Evolutionary conservation across 2,888 invertebrate genomes (phyloP).

Genomic region (Rapana venosa): DNA sequence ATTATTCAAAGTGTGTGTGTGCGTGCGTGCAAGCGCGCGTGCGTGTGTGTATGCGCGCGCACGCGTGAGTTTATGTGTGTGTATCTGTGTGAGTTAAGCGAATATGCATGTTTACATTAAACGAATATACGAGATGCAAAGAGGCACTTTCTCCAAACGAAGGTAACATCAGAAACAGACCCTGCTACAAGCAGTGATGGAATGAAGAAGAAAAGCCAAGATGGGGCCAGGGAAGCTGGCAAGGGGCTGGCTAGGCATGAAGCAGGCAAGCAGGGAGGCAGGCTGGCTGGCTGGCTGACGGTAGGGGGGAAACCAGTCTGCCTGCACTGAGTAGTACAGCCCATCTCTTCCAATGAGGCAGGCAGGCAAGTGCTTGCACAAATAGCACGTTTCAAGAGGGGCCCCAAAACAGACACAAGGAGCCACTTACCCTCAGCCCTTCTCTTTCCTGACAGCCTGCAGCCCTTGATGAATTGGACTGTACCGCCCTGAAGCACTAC

Average conservation of each 20-base stretch:
- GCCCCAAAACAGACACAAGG: neutral
- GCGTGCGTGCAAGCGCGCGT: too few species aligned
- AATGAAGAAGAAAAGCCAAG: too few species aligned
- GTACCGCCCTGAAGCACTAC: conserved; percentile 28
- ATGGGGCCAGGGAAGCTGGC: neutral
- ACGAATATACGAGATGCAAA: too few species aligned
- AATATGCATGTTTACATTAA: too few species aligned
- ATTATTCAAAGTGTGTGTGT: too few species aligned
- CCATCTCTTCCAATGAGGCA: conserved; percentile 7
- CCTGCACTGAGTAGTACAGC: neutral
- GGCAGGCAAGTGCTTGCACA: neutral
- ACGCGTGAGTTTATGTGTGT: too few species aligned
- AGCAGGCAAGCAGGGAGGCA: neutral
- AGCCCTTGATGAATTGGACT: conserved; percentile 34
- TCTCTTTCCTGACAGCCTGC: conserved; percentile 6
- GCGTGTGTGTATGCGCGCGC: too few species aligned
- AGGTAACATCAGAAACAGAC: neutral
- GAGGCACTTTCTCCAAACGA: too few species aligned
- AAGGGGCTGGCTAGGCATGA: neutral
- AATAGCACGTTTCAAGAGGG: neutral
- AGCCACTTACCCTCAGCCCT: conserved; percentile 19
- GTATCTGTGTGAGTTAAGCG: too few species aligned
- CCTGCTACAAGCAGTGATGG: neutral
- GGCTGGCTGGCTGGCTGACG: neutral
- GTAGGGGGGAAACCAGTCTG: neutral